Evolutionary conservation across 2,888 invertebrate species (phyloP), one percentile per base, ranked within the genome.

Genomic region (Acholoe squamosa): DNA sequence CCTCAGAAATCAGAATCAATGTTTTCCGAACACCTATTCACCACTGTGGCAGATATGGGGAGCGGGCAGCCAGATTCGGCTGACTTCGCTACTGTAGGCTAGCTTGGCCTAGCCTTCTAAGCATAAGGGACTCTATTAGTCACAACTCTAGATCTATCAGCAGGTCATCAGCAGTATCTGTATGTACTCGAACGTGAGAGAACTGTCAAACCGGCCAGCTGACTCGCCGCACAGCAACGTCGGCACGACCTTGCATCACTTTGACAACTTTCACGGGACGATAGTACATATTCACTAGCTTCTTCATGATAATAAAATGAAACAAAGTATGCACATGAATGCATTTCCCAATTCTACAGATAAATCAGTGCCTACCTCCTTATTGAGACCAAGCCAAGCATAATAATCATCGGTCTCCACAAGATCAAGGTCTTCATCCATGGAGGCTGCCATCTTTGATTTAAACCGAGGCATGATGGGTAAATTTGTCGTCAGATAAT

Each of bases 331-430:
- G 61, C 61, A n/a, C 12, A n/a, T 61, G 19, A 7, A n/a, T 14
- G 1, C 25, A 71, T 71, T 71, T 96, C 96, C 67, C 98, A 97
- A 12, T 99, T 99, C 99, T 99, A 95, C 88, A 96, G 92, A 52
- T 56, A 84, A 43, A 28, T 77, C 5, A 43, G 10, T 43, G 43
- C 80, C 77, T 80, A 92, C 92, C 34, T 92, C 77, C 76, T 91
- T 92, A 54, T 90, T 91, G 12, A 93, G 67, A 19, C 93, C 92
- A 14, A 93, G 91, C 92, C 92, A 92, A 14, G 93, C 92, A 84
- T 93, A 93, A 90, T 93, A 93, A 91, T 93, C 92, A 76, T 92
- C 92, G 28, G 54, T 77, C 5, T 92, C 93, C 22, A 91, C 89
- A 77, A 93, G 91, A 90, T 93, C 92, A 90, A 61, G 61, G 54